Conservation (phyloP, 1,140 invertebrate species). For the Drosophila sp. region DNA sequence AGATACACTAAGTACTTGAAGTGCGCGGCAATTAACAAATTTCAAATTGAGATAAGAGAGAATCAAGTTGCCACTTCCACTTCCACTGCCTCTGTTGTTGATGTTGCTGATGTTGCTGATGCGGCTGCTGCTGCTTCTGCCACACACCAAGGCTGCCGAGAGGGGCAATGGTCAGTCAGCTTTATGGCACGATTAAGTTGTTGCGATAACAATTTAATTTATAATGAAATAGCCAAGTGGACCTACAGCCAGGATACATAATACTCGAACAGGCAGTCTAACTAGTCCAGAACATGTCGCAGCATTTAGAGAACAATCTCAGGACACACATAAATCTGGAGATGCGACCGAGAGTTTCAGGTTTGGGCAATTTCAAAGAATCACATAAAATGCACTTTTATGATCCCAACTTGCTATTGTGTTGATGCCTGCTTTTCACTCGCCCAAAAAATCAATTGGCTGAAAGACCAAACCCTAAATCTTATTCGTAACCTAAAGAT, state of each 20-base stretch:
- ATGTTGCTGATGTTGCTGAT: too few relatives aligned
- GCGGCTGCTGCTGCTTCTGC: too few relatives aligned
- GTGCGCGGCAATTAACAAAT: constrained; percentile 82
- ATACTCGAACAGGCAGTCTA: neutral
- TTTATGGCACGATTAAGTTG: constrained; percentile 78
- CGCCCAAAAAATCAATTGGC: constrained; percentile 31
- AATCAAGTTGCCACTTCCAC: constrained; percentile 58
- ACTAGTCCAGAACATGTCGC: constrained; percentile 44
- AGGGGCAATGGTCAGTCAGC: constrained; percentile 55
- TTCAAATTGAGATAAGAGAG: constrained; percentile 68
- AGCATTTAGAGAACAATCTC: constrained; percentile 35
- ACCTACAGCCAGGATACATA: constrained; percentile 68
- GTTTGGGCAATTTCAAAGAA: constrained; percentile 47
- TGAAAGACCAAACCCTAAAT: constrained; percentile 39
- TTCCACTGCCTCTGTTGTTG: constrained; percentile 17
- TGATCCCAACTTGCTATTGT: constrained; percentile 30
- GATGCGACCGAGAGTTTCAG: constrained; percentile 7
- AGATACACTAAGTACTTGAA: constrained; percentile 80
- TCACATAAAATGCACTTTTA: constrained; percentile 67
- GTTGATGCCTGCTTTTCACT: constrained; percentile 3
- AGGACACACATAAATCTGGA: constrained; percentile 40
- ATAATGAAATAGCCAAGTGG: constrained; percentile 49
- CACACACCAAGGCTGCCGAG: constrained; percentile 21
- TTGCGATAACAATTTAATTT: constrained; percentile 81
- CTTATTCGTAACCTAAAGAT: constrained; percentile 63